Evolutionary conservation across 2,888 invertebrate genomes (phyloP), one percentile per base, ranked within the genome.

Genomic region (Incurvaria masculella): DNA sequence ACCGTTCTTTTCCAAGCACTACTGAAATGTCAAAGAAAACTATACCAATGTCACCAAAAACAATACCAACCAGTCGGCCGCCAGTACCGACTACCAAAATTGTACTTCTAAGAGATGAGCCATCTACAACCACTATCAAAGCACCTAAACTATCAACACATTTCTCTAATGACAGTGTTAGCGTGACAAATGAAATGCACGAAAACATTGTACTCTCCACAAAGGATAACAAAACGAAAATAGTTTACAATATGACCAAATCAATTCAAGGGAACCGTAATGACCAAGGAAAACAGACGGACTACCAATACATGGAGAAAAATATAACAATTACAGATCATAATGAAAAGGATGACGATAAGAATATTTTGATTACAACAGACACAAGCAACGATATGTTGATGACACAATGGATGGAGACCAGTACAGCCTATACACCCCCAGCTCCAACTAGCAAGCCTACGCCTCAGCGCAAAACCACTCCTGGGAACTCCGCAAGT

Each of bases 371-470:
- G 2, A 78, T 78, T 49, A 78, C 78, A 52, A 78, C 78, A 47
- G 78, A 78, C 45, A 71, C 66, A 55, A 69, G 61, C 49, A 72
- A 70, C 66, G 75, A 78, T 53, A 70, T 78, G 63, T 68, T 69
- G 46, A 50, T 71, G n/a, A 72, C 72, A 52, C 62, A 61, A 39
- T 75, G 75, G 72, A 61, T 71, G 54, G 74, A 75, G 40, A 64
- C 71, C 39, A 79, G 66, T 53, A 73, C 70, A 49, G 59, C 60
- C 27, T 61, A 66, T 45, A 66, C 49, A 18, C 47, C 52, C 27
- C 47, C 67, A 55, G 59, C 62, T 26, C 53, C 56, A 59, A 49
- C 61, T 64, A 19, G 58, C 61, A 50, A 52, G 61, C 45, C 57
- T 3, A 68, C 68, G 47, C 57, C 66, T 39, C 4, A 64, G 67